These are phyloP conservation scores for Cettia cetti DNA, from an alignment of 2,113 vertebrate species.

Conservation along the genomic window DNA sequence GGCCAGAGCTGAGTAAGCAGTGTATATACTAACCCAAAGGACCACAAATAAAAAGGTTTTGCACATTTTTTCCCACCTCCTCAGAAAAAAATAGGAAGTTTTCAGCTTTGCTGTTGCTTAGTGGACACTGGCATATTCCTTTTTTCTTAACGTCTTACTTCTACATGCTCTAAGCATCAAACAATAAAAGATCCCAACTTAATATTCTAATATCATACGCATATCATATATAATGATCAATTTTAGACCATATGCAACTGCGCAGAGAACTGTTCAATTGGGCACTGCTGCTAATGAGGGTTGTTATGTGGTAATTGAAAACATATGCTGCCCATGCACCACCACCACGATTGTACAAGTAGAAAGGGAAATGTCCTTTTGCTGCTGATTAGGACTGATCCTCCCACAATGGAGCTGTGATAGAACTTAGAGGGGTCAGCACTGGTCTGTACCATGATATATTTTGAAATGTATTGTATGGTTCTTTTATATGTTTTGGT, in stretches of 20 bases:
- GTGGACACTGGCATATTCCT: background rate
- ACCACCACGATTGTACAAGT: constrained; percentile 58
- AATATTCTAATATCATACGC: background rate
- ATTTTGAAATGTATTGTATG: background rate
- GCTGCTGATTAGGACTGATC: constrained; percentile 34
- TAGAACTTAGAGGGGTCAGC: background rate
- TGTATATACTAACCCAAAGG: background rate
- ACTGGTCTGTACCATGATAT: background rate
- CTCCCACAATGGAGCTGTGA: background rate
- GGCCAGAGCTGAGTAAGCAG: background rate
- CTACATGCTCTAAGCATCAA: background rate
- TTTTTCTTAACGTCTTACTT: background rate
- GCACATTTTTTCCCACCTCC: background rate
- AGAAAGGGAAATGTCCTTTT: constrained; percentile 28
- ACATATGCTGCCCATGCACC: constrained; percentile 55
- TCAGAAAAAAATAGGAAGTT: background rate
- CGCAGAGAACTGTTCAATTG: constrained; percentile 15
- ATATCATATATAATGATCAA: background rate
- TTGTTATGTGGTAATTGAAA: constrained; percentile 65
- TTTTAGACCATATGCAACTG: constrained; percentile 34
- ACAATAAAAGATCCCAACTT: background rate
- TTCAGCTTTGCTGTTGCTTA: background rate
- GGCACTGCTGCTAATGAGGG: constrained; percentile 53
- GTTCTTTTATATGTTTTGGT: constrained; percentile 76
- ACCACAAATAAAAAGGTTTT: background rate